phyloP scores from a whole-genome alignment of 2,797 vertebrate species.

The Sorex maritimensis region DNA sequence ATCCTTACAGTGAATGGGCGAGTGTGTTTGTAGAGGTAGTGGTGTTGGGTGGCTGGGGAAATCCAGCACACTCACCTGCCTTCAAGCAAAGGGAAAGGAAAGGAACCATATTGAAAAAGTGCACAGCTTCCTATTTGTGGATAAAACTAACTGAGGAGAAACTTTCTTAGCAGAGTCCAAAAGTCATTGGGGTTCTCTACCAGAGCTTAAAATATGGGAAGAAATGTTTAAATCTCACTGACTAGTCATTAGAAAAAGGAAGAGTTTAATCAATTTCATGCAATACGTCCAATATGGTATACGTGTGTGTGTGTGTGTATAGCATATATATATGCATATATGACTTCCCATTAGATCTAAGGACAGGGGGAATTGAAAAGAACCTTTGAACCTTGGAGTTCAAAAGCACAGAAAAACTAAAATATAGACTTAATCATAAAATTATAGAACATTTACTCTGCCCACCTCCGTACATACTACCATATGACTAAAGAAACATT shows the following conservation, averaged over 20 bases:
- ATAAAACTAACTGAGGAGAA: neutral
- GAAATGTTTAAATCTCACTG: neutral
- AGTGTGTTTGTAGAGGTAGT: neutral
- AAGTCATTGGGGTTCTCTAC: neutral
- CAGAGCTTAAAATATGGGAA: neutral
- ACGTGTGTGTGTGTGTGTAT: too few species aligned
- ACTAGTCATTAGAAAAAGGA: neutral
- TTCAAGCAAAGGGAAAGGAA: too few species aligned
- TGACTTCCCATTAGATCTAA: neutral
- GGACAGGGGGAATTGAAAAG: neutral
- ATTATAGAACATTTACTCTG: neutral
- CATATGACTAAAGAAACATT: neutral
- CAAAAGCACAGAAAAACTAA: neutral
- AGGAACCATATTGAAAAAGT: constrained; percentile 6
- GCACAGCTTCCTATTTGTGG: neutral
- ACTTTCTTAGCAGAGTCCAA: neutral
- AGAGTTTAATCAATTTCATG: neutral
- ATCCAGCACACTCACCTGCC: too few species aligned
- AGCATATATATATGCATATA: neutral
- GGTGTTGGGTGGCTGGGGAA: too few species aligned
- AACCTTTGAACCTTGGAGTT: neutral
- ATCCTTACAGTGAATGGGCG: neutral
- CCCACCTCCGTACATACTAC: neutral
- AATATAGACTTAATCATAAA: neutral
- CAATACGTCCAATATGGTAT: neutral